Conservation (phyloP, 1,140 invertebrate genomes). For the Cotesia typhae region DNA sequence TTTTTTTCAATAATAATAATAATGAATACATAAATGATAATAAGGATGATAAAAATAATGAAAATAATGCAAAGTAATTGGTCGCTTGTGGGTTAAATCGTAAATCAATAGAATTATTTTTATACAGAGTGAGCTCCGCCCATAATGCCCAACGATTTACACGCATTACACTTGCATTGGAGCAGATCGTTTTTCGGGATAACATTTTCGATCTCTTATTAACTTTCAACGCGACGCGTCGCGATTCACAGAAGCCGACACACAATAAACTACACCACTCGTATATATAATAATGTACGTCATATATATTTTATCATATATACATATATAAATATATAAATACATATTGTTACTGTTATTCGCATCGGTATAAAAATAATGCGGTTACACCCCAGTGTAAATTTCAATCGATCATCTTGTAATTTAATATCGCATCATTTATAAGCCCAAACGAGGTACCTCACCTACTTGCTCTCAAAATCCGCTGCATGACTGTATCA, state of each 20-base stretch:
- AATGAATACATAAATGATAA: slow-evolving; percentile 6
- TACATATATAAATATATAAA: too few relatives aligned
- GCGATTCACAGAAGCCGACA: slow-evolving; percentile 2
- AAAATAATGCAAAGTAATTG: slow-evolving; percentile 11
- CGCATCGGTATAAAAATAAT: too few relatives aligned
- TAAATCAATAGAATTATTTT: slow-evolving; percentile 29
- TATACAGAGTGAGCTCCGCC: slow-evolving; percentile 21
- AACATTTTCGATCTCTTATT: slow-evolving; percentile 27
- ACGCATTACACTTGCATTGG: neutral
- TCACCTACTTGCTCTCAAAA: slow-evolving; percentile 3
- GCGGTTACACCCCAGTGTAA: neutral
- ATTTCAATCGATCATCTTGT: slow-evolving; percentile 11
- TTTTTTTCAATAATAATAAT: neutral
- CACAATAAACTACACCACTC: neutral
- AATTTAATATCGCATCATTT: slow-evolving; percentile 15
- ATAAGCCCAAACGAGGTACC: neutral
- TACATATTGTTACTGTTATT: too few relatives aligned
- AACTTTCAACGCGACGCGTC: slow-evolving; percentile 28
- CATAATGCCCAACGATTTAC: slow-evolving; percentile 22
- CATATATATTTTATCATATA: too few relatives aligned
- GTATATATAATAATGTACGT: too few relatives aligned
- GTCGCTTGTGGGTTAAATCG: neutral
- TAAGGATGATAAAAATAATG: slow-evolving; percentile 1
- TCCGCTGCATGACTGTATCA: neutral
- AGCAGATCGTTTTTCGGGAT: slow-evolving; percentile 4